Percentiles rank a stretch among this genome's conserved stretches.
phyloP scores from a whole-genome alignment of 2,888 invertebrate genomes.

The Lordiphosa andalusiaca region DNA sequence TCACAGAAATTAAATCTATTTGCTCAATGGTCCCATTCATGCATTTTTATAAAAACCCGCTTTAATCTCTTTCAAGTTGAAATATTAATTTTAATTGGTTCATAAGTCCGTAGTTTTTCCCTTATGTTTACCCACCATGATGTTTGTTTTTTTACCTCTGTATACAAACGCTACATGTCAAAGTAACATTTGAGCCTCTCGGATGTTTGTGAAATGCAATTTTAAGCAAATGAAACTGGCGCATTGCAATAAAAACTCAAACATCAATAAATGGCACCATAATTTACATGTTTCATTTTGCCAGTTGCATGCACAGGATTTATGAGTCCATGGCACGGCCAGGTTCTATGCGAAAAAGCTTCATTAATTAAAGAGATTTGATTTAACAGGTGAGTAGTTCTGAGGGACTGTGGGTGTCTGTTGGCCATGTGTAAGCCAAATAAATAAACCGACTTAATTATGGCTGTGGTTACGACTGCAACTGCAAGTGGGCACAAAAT shows the following conservation, averaged over 20 bases:
- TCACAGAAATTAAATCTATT: too few species aligned
- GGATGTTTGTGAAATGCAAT: conserved; percentile 28
- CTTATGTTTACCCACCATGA: background rate
- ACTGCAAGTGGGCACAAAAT: conserved; percentile 47
- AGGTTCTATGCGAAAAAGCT: background rate
- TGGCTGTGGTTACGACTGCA: conserved; percentile 15
- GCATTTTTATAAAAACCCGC: background rate
- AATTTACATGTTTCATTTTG: conserved; percentile 47
- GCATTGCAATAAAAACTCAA: conserved; percentile 11
- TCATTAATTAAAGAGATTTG: background rate
- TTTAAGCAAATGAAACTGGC: conserved; percentile 25
- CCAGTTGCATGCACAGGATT: conserved; percentile 52
- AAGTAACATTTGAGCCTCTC: conserved; percentile 29
- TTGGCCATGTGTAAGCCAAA: conserved; percentile 5
- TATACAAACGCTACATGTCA: conserved; percentile 19
- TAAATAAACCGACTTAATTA: conserved; percentile 7
- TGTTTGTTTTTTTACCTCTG: background rate
- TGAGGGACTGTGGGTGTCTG: conserved; percentile 15
- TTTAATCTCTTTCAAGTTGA: conserved; percentile 2
- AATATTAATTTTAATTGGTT: conserved; percentile 33
- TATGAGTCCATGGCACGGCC: conserved; percentile 39
- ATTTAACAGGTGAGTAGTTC: background rate
- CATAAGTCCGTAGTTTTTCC: conserved; percentile 22
- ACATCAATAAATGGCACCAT: conserved; percentile 21
- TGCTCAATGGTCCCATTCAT: too few species aligned